Base-by-base conservation (phyloP, 2,888 invertebrate species). In the Eristalis pertinax region DNA sequence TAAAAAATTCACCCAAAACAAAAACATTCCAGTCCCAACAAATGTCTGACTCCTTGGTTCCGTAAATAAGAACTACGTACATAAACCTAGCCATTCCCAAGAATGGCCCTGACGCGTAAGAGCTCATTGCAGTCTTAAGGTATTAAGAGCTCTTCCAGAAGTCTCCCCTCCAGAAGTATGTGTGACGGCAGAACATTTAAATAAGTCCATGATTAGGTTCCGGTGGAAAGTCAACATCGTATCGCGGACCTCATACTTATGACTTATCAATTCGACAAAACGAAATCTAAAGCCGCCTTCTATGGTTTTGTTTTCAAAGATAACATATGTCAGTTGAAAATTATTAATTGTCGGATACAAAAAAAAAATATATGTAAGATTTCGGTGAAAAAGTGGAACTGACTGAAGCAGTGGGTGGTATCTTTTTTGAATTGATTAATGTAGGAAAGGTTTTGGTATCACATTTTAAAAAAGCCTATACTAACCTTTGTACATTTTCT, bases 301-400 rank as follows among this genome's bases (percentile, higher is more conserved):
- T 73, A 50, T 22, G 15, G 60, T 68, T 68, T 76, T 32, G 60
- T 72, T 73, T 63, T 68, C 29, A 43, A 43, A 74, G 74, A 81
- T 81, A 81, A 81, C 29, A 63, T 29, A 75, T 74, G 74, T 81
- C 81, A 81, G 29, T 81, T 69, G 19, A n/a, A 64, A 63, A 64
- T 75, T 69, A 81, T 81, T 81, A 75, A 81, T 75, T 81, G 69
- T 26, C 29, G 26, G 50, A 50, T 8, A 50, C 50, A 50, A 50
- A 50, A 50, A 50, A 19, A 50, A 50, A 50, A 50, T 35, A 15
- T 50, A 15, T 56, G 7, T n/a, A 63, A 5, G 4, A 64, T 35
- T 50, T 22, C 5, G n/a, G 50, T 50, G 50, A 7, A 19, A 50
- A 8, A 8, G 8, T 50, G 8, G 7, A 50, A 50, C 50, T 50